These are phyloP conservation scores for Eupithecia centaureata DNA, from an alignment of 2,888 invertebrate species.

Conservation along the genomic window DNA sequence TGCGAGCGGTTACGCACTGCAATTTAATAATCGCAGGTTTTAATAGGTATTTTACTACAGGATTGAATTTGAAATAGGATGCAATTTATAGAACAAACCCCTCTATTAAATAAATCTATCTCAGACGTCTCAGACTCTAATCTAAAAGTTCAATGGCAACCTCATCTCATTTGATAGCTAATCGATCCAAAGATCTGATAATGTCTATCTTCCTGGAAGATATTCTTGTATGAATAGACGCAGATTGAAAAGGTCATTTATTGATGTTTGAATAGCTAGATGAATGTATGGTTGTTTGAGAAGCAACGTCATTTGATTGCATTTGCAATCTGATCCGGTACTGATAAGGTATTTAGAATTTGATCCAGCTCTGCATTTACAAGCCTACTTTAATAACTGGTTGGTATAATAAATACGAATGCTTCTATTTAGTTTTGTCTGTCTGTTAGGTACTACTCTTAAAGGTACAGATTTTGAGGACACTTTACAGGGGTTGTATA, in stretches of 20 bases:
- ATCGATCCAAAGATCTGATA: slow-evolving; percentile 39
- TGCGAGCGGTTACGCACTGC: no score
- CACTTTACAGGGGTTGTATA: neutral
- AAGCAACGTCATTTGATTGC: slow-evolving; percentile 10
- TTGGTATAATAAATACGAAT: neutral
- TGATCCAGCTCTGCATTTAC: neutral
- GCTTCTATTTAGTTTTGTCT: neutral
- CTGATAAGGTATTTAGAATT: slow-evolving; percentile 9
- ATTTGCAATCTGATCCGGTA: neutral
- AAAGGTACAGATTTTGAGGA: neutral
- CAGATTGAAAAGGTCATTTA: slow-evolving; percentile 31
- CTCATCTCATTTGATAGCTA: slow-evolving; percentile 40
- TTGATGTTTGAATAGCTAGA: slow-evolving; percentile 30
- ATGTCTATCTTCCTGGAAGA: slow-evolving; percentile 29
- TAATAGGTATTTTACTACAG: no score
- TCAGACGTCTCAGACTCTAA: slow-evolving; percentile 24
- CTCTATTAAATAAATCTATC: neutral
- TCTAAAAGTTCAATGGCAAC: slow-evolving; percentile 40
- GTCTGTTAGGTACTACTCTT: neutral
- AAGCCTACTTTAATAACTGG: slow-evolving; percentile 2
- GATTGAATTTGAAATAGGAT: no score
- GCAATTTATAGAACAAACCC: neutral
- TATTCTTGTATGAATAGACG: slow-evolving; percentile 8
- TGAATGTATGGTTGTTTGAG: slow-evolving; percentile 9
- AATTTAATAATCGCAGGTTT: no score